Evolutionary conservation across 2,113 vertebrate genomes (phyloP), one percentile per base, ranked within the genome.

Genomic region (Hippocampus guttulatus): DNA sequence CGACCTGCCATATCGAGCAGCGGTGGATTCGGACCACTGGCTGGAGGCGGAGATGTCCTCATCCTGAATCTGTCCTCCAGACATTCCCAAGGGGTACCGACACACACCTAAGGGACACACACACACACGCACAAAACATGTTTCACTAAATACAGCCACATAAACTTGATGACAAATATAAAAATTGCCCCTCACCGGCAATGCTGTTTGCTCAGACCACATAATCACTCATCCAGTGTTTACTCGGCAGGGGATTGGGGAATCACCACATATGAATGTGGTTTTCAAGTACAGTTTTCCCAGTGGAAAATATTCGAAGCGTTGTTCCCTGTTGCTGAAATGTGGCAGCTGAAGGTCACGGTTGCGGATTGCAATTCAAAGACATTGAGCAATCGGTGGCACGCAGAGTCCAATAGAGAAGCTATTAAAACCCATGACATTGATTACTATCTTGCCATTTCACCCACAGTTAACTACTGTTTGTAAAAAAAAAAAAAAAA

Each of bases 21-120:
- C 97, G 0, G 97, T 99, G 63, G 96, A 96, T 14, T 98, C 96
- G 0, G 97, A 98, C 97, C 97, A 99, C 77, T 98, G 96, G 82
- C 97, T 98, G 77, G 97, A 98, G 45, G 97, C 97, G 0, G 95
- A 95, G 88, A 99, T 97, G 87, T 98, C 95, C 82, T 99, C 96
- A 0, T 99, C 96, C 0, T 94, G 94, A 73, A 99, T 98, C 86
- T 96, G 94, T 21, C 96, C 94, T 1, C 95, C 93, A 0, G 96
- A 97, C 96, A 98, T 97, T 57, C 97, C 97, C 88, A 99, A 81
- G 52, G 97, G 95, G 27, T 98, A 98, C 54, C 97, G 94, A 77
- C 97, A 99, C 76, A 96, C 91, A 4, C 94, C 97, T 99, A 84
- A 49, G 80, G 80, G 0, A 84, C 61, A 67, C 21, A 55, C 52